A percentile compares a stretch with the other conserved stretches of the same genome.
These are phyloP conservation scores for Cephus nigrinus DNA, from an alignment of 2,888 invertebrate species.

Conservation along the genomic window DNA sequence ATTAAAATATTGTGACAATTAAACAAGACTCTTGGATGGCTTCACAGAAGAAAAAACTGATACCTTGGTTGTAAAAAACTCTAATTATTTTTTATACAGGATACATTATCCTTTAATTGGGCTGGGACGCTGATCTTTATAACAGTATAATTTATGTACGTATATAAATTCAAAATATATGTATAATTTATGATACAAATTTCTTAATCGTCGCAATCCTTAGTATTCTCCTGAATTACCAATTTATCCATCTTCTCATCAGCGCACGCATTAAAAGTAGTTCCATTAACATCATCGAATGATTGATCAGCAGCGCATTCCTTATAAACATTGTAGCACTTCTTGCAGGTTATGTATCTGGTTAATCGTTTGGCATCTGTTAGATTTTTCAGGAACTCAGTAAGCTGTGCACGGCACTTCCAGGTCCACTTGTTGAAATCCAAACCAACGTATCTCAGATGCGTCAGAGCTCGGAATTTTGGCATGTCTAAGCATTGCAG, in stretches of 20 bases:
- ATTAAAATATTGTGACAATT: not conserved
- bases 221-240: not conserved
- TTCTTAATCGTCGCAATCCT: not conserved
- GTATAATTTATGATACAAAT: not conserved
- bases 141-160: not conserved
- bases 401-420: constrained; percentile 10
- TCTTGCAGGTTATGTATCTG: not conserved
- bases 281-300: not conserved
- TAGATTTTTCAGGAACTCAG: constrained; percentile 18
- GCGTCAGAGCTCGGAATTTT: constrained; percentile 15
- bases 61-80: not conserved
- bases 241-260: not conserved
- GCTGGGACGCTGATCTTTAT: not conserved
- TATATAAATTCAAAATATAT: not conserved
- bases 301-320: not conserved
- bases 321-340: not conserved
- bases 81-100: not conserved
- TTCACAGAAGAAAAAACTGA: not conserved
- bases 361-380: not conserved
- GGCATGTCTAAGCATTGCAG: constrained; percentile 25
- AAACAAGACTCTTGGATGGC: not conserved
- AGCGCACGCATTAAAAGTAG: not conserved
- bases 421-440: constrained; percentile 6
- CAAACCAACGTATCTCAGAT: not conserved
- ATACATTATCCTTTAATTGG: not conserved